phyloP scores from a whole-genome alignment of 2,888 invertebrate species.

The Agrochola macilenta region DNA sequence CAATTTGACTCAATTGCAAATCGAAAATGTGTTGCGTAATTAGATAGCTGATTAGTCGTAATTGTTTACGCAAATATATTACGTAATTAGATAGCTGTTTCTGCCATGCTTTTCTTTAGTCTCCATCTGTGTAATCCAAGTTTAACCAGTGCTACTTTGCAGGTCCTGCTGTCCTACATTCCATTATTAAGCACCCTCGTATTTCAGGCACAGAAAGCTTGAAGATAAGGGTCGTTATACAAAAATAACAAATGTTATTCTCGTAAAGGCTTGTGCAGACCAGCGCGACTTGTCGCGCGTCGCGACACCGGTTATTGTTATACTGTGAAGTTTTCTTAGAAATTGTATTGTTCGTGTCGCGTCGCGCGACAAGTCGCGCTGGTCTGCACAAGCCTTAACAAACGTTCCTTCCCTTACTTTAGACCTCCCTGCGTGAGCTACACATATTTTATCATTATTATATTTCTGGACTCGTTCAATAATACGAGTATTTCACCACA shows the following conservation, averaged over 20 bases:
- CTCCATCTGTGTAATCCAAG: not conserved
- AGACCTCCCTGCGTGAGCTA: conserved; percentile 36
- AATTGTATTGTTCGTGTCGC: no score
- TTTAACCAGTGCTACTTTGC: not conserved
- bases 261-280: no score
- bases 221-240: not conserved
- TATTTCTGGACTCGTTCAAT: conserved; percentile 19
- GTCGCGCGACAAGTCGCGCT: no score
- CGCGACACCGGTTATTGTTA: no score
- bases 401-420: not conserved
- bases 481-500: conserved; percentile 41
- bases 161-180: not conserved
- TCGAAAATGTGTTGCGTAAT: no score
- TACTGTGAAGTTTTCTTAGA: no score
- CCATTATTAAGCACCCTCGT: not conserved
- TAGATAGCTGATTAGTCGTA: no score
- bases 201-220: not conserved
- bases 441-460: conserved; percentile 29
- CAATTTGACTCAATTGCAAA: no score
- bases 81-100: no score
- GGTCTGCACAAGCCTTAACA: no score
- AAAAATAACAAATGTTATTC: not conserved
- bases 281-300: no score
- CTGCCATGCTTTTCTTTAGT: not conserved
- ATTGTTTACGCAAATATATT: no score